Conservation (phyloP, 1,140 invertebrate genomes). For the Drosophila sulfurigaster region DNA sequence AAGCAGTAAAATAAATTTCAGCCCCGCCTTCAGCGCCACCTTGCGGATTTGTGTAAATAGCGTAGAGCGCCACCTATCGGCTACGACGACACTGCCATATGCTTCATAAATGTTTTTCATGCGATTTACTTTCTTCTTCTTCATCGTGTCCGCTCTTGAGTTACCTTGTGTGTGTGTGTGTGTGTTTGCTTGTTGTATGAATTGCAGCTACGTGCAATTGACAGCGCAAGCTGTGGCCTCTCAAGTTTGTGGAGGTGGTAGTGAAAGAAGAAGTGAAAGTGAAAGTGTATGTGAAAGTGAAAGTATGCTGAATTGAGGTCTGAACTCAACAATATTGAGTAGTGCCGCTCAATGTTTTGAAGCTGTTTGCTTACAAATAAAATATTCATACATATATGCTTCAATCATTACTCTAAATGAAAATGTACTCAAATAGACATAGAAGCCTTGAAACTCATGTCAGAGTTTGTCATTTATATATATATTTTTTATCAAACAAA, state of each 20-base stretch:
- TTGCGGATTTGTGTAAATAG: slow-evolving; percentile 15
- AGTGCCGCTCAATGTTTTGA: not conserved
- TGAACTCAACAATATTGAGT: not conserved
- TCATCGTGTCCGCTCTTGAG: slow-evolving; percentile 6
- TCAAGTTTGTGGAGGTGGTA: not conserved
- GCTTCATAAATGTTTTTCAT: slow-evolving; percentile 60
- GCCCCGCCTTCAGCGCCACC: slow-evolving; percentile 45
- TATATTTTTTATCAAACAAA: not conserved
- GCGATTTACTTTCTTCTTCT: slow-evolving; percentile 52
- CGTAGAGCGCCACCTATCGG: no score
- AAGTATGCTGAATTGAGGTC: slow-evolving; percentile 2
- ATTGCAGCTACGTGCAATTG: slow-evolving; percentile 37
- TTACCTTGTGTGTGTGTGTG: slow-evolving; percentile 11
- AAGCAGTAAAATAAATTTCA: slow-evolving; percentile 71
- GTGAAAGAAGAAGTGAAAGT: not conserved
- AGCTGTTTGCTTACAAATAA: not conserved
- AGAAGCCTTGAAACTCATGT: not conserved
- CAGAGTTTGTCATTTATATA: not conserved
- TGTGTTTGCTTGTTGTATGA: slow-evolving; percentile 6
- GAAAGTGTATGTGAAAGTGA: no score
- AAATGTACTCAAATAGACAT: not conserved
- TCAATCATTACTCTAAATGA: not conserved
- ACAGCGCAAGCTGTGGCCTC: not conserved
- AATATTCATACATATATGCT: not conserved
- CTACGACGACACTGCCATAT: slow-evolving; percentile 47